Evolutionary conservation across 1,140 invertebrate genomes (phyloP).

Genomic region (Trichoplusia ni): DNA sequence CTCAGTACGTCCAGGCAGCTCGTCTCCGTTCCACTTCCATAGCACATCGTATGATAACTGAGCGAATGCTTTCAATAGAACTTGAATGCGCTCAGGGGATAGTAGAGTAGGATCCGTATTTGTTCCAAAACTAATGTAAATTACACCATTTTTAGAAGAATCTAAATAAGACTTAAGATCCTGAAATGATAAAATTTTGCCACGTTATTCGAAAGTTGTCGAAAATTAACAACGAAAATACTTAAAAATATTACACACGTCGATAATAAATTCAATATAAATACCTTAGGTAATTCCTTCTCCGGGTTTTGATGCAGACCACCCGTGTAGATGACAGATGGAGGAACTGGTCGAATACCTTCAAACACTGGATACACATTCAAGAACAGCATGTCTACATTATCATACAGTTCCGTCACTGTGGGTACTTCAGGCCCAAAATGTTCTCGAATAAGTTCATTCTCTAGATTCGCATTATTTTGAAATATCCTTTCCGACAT

Average conservation of each 20-base stretch:
- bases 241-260: not conserved
- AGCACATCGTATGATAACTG: not conserved
- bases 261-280: not conserved
- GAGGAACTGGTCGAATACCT: not conserved
- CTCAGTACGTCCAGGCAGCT: not conserved
- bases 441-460: not conserved
- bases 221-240: too few species aligned
- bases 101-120: not conserved
- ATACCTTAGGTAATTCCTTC: not conserved
- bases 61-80: not conserved
- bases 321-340: not conserved
- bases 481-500: not conserved
- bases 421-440: not conserved
- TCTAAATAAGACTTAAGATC: not conserved
- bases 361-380: conserved; percentile 13
- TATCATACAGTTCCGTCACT: not conserved
- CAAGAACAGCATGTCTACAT: conserved; percentile 10
- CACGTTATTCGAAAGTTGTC: too few species aligned
- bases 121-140: not conserved
- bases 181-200: not conserved
- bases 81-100: not conserved
- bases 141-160: not conserved
- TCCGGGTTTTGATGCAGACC: not conserved
- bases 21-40: conserved; percentile 2
- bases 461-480: not conserved